These are phyloP conservation scores for Zoroaster sp. DNA, from an alignment of 53 echinoderm and acorn worm genomes.

Conservation along the genomic window DNA sequence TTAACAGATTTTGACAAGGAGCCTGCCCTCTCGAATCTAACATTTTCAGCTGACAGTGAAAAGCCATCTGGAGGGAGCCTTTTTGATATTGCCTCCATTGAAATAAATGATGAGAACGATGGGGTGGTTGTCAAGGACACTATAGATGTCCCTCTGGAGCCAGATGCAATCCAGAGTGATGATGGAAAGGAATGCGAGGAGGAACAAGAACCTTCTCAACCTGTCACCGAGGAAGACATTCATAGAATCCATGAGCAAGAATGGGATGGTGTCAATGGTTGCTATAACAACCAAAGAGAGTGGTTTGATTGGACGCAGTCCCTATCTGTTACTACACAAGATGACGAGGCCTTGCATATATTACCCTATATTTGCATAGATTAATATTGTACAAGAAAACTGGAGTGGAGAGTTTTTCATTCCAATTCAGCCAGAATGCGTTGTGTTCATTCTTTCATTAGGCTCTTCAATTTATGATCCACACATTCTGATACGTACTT, in stretches of 20 bases:
- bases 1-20: neutral
- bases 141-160: neutral
- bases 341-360: constrained; percentile 87
- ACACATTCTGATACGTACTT: too few species aligned
- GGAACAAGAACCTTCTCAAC: constrained; percentile 12
- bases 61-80: neutral
- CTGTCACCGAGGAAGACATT: constrained; percentile 67
- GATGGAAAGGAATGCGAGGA: constrained; percentile 1
- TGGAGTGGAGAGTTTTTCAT: neutral
- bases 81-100: neutral
- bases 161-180: neutral
- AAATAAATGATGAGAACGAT: neutral
- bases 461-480: neutral
- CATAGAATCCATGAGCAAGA: constrained; percentile 68
- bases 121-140: neutral
- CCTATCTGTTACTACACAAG: constrained; percentile 58
- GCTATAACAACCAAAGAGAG: constrained; percentile 60
- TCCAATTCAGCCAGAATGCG: neutral
- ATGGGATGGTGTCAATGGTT: constrained; percentile 95
- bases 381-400: too few species aligned
- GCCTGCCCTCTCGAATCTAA: neutral
- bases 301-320: constrained; percentile 91
- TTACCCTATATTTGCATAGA: constrained; percentile 95
- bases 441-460: neutral
- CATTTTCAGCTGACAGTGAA: neutral